These are phyloP conservation scores for Aegithalos caudatus DNA, from an alignment of 2,113 vertebrate species.

Conservation along the genomic window DNA sequence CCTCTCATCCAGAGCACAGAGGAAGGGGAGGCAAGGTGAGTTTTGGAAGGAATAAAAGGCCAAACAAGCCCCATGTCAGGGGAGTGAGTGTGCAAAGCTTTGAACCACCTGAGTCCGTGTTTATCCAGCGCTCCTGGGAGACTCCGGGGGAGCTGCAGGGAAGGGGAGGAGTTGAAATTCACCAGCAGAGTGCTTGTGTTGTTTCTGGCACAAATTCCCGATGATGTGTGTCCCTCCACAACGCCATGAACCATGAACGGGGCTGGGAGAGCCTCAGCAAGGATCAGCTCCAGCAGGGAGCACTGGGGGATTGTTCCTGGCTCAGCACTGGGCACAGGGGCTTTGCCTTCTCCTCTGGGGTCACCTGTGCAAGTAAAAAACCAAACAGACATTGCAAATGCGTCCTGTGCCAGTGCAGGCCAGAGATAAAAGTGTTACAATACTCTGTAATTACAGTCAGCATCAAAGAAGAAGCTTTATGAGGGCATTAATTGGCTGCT, in stretches of 20 bases:
- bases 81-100: background rate
- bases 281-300: background rate
- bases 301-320: background rate
- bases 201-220: background rate
- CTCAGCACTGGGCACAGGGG: background rate
- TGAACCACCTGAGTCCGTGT: background rate
- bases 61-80: background rate
- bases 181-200: background rate
- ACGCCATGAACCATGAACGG: too few species aligned
- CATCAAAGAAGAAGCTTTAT: background rate
- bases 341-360: background rate
- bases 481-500: slow-evolving; percentile 8
- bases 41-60: background rate
- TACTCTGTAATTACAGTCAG: slow-evolving; percentile 5
- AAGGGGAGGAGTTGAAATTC: background rate
- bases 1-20: background rate
- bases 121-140: background rate
- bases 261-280: background rate
- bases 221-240: background rate
- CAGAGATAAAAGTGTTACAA: background rate
- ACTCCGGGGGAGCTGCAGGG: background rate
- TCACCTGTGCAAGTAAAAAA: background rate
- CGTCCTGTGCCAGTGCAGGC: background rate
- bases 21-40: background rate
- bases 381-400: background rate